A percentile compares a stretch with the other conserved stretches of the same genome.
Conservation (phyloP, 1,140 invertebrate species). For the Homalodisca vitripennis region DNA sequence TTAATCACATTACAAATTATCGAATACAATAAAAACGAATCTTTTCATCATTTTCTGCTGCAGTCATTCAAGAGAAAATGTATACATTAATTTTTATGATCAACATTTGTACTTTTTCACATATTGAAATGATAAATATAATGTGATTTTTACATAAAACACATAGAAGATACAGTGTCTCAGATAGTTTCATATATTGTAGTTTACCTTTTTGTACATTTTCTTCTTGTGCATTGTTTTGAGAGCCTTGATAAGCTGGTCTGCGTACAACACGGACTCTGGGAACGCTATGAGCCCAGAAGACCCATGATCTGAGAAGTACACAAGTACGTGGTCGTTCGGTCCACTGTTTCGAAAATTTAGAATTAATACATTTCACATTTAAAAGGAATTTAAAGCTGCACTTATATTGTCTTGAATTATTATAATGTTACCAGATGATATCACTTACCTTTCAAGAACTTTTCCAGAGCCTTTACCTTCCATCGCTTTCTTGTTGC, state of each 20-base stretch:
- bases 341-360: too few species aligned
- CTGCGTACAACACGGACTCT: not conserved
- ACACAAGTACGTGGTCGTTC: not conserved
- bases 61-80: not conserved
- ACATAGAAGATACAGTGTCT: not conserved
- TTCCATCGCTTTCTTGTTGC: not conserved
- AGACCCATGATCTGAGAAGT: not conserved
- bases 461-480: not conserved
- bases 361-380: too few species aligned
- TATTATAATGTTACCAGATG: too few species aligned
- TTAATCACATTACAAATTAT: not conserved
- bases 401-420: too few species aligned
- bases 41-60: not conserved
- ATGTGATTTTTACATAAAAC: not conserved
- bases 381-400: too few species aligned
- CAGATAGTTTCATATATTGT: not conserved
- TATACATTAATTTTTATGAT: not conserved
- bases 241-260: not conserved
- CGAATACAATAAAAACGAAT: not conserved
- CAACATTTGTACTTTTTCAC: not conserved
- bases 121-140: not conserved
- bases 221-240: constrained; percentile 6
- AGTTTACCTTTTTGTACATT: constrained; percentile 2
- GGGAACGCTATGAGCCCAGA: not conserved
- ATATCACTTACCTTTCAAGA: not conserved